Conservation (phyloP, 2,113 vertebrate genomes). For the Salvelinus fontinalis region DNA sequence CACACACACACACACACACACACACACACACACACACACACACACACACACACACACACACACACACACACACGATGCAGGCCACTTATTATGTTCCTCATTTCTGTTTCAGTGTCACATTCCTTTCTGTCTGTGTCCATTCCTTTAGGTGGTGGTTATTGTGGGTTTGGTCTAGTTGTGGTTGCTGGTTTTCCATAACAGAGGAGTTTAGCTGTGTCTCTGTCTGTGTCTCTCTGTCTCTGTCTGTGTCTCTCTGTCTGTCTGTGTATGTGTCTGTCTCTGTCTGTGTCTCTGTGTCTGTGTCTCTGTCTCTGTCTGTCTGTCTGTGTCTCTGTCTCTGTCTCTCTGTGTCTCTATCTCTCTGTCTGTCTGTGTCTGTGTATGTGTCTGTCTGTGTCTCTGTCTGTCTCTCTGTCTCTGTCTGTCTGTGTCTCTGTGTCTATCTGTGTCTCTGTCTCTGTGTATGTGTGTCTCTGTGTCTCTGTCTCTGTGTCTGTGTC, state of each 20-base stretch:
- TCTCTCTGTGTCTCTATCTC: no score
- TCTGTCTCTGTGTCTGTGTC: no score
- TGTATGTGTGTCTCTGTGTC: background rate
- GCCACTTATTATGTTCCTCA: background rate
- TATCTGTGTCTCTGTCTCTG: background rate
- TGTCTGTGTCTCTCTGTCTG: no score
- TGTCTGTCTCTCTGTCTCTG: background rate
- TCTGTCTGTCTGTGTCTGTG: no score
- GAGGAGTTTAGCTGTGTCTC: background rate
- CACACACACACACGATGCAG: background rate
- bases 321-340: no score
- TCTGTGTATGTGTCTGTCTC: no score
- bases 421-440: background rate
- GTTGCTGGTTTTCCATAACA: constrained; percentile 2
- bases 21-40: no score
- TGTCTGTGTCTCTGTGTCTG: no score
- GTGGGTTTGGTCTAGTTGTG: background rate
- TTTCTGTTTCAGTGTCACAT: background rate
- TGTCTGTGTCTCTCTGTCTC: background rate
- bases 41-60: no score
- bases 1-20: no score
- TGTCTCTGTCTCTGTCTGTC: no score
- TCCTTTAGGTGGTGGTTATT: no score
- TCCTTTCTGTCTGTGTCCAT: background rate
- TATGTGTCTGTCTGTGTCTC: background rate